Conservation (phyloP, 1,140 invertebrate species). For the Limonius californicus region DNA sequence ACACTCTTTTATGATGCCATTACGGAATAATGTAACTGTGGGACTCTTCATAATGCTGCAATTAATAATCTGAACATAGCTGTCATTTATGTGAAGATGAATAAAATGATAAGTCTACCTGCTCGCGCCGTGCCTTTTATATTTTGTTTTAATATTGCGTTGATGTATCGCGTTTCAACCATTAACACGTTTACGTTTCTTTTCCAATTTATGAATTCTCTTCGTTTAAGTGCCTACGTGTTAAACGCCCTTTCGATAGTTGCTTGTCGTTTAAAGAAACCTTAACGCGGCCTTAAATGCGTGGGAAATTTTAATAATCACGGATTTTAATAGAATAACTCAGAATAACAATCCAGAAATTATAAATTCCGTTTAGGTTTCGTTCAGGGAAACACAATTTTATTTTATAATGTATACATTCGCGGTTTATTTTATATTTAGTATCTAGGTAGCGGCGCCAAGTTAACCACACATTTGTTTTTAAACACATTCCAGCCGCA, state of each 20-base stretch:
- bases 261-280: neutral
- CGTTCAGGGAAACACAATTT: too few species aligned
- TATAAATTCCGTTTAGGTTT: too few species aligned
- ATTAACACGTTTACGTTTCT: constrained; percentile 2
- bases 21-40: constrained; percentile 12
- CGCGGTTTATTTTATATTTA: neutral
- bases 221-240: neutral
- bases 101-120: constrained; percentile 15
- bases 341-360: too few species aligned
- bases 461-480: constrained; percentile 1
- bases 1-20: constrained; percentile 15
- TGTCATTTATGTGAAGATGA: constrained; percentile 9
- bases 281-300: neutral
- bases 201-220: neutral
- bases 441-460: neutral
- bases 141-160: constrained; percentile 13
- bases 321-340: too few species aligned
- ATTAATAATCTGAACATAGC: constrained; percentile 15
- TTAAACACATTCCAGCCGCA: constrained; percentile 1
- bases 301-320: too few species aligned
- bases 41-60: constrained; percentile 10
- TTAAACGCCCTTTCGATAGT: neutral
- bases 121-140: constrained; percentile 8
- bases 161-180: constrained; percentile 4
- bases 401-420: neutral